Percentiles rank a stretch among this genome's conserved stretches.
Evolutionary conservation across 2,113 vertebrate genomes (phyloP).

Genomic region (Heliornis fulica): DNA sequence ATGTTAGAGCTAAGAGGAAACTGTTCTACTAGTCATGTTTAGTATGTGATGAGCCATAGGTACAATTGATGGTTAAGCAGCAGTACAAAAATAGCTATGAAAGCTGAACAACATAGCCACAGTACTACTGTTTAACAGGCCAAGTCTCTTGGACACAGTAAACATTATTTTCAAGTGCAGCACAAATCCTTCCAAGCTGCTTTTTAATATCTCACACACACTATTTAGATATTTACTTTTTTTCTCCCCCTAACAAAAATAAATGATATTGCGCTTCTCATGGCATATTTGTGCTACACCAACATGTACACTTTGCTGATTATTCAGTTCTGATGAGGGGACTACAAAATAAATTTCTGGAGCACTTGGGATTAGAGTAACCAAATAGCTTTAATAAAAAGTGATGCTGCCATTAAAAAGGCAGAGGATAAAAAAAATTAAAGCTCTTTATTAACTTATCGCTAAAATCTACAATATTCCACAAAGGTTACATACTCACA

Average conservation of each 20-base stretch:
- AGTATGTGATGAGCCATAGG: fast-evolving
- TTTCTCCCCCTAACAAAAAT: background rate
- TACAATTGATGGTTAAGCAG: background rate
- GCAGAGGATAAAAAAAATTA: conserved; percentile 49
- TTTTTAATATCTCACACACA: background rate
- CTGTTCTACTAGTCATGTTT: background rate
- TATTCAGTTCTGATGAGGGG: background rate
- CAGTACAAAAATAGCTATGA: background rate
- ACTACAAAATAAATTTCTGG: conserved; percentile 20
- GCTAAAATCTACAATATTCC: conserved; percentile 60
- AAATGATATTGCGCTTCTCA: conserved; percentile 61
- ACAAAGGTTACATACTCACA: conserved; percentile 50
- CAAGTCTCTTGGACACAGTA: background rate
- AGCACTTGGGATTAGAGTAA: conserved; percentile 29
- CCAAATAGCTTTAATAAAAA: conserved; percentile 64
- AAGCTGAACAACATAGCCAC: background rate
- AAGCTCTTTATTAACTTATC: conserved; percentile 42
- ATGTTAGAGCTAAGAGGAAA: background rate
- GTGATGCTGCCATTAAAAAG: conserved; percentile 57
- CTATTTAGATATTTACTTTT: background rate
- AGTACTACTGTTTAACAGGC: background rate
- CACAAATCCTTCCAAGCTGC: background rate
- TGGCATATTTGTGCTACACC: background rate
- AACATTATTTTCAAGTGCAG: background rate
- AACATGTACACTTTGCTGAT: background rate